Evolutionary conservation across 2,888 invertebrate species (phyloP), one percentile per base, ranked within the genome.

Genomic region (Ophion ellenae): DNA sequence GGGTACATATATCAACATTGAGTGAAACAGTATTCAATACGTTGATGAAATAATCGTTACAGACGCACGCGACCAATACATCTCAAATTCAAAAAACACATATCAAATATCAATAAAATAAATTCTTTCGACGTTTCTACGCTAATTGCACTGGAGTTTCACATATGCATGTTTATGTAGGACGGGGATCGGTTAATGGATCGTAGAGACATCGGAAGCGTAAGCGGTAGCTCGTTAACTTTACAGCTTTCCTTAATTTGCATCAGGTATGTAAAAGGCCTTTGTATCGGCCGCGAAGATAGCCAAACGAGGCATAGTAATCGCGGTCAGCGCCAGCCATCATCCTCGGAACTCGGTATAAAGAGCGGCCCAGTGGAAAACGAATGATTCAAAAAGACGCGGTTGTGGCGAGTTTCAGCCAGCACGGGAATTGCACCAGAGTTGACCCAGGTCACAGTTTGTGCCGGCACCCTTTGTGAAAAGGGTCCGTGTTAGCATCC

Each of bases 381-480:
- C 63, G 77, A 67, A 83, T 83, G 77, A 74, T 81, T 83, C 64
- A 69, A 64, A 78, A 81, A 74, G 77, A 83, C 76, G 77, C 66
- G 63, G 47, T n/a, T 59, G 73, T 64, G 47, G 76, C n/a, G 74
- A 17, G 59, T 53, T 70, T 32, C 45, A 53, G 36, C 45, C 61
- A 70, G 69, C 73, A 75, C 77, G 36, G 40, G 76, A 64, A 74
- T 77, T 45, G 36, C 76, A 69, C 71, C 59, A 70, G 74, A 83
- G 66, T 86, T 86, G 80, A 86, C 86, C 77, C 81, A 81, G 86
- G 86, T 86, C 86, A 83, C 69, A 83, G 70, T 81, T 67, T 67
- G 63, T 59, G 67, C 67, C 70, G 64, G 57, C n/a, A 74, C 74
- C 74, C 74, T 67, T 63, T 57, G 59, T 81, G 77, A 78, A 74